Evolutionary conservation across 2,797 vertebrate species (phyloP), one percentile per base, ranked within the genome.

Genomic region (Mallotus villosus): DNA sequence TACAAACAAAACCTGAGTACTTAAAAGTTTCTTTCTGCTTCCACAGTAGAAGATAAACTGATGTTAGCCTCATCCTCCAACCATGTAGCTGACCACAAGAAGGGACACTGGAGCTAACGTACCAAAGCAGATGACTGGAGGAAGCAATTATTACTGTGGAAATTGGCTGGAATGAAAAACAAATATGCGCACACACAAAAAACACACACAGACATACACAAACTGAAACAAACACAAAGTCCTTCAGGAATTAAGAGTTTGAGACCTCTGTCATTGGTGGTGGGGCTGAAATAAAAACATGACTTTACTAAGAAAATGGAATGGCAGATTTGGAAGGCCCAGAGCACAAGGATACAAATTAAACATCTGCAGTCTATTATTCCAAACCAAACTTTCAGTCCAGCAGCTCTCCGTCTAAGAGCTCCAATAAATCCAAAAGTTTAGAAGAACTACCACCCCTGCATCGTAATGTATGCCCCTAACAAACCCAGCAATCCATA

Each of bases 361-460:
- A 16, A 76, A 84, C 80, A 87, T 89, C 86, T 89, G 85, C 9
- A 49, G 25, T 74, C 73, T 78, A 82, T 86, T 85, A 82, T 67
- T 53, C 9, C 72, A 34, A 24, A 24, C 34, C 63, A 49, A 51
- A 49, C 64, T 19, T 63, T 14, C 41, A 3, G 6, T 53, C 58
- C 65, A n/a, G 61, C 70, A 16, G 71, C 62, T 22, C 65, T 68
- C 72, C 12, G 16, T 22, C 67, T 51, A 69, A 75, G 81, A 74
- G 57, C 69, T 81, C 51, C 51, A 17, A 53, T 17, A 53, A 53
- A 1, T 41, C 37, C 37, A 41, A 11, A 41, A 1, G 34, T 66
- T 46, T 25, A 2, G 21, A 16, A 21, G 29, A 57, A 11, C 32
- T 19, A 3, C 5, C 14, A 21, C 19, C 27, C 7, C 34, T 12